These are phyloP conservation scores for Upupa epops DNA, from an alignment of 2,113 vertebrate genomes.

Conservation along the genomic window DNA sequence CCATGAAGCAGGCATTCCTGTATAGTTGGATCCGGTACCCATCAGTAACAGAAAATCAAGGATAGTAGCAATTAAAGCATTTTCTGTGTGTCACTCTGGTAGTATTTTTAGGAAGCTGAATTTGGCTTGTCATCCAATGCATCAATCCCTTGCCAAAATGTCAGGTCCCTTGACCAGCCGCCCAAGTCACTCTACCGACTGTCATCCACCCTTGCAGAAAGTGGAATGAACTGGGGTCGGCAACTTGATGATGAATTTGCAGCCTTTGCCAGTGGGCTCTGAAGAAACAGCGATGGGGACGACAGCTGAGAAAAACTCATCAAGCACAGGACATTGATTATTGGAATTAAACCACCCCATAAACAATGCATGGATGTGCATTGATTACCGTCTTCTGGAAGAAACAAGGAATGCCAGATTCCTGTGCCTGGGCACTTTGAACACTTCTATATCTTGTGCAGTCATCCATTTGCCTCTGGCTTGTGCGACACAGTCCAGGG, in stretches of 20 bases:
- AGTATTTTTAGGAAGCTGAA: slow-evolving; percentile 64
- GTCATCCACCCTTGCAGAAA: slow-evolving; percentile 1
- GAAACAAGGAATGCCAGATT: neutral
- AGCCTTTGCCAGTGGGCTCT: slow-evolving; percentile 42
- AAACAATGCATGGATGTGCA: slow-evolving; percentile 63
- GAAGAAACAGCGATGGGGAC: slow-evolving; percentile 61
- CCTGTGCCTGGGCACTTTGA: neutral
- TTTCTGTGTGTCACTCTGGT: slow-evolving; percentile 15
- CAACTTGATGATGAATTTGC: slow-evolving; percentile 26
- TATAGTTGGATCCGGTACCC: neutral
- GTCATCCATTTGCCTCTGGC: neutral
- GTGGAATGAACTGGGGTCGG: neutral
- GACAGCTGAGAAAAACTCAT: slow-evolving; percentile 70
- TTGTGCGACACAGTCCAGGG: neutral
- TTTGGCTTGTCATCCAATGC: slow-evolving; percentile 13
- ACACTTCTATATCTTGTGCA: neutral
- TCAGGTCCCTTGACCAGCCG: slow-evolving; percentile 1
- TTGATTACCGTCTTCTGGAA: slow-evolving; percentile 43
- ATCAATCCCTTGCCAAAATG: slow-evolving; percentile 8
- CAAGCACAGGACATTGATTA: slow-evolving; percentile 67
- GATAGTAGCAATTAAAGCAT: neutral
- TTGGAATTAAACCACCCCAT: slow-evolving; percentile 65
- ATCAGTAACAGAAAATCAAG: neutral
- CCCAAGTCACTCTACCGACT: slow-evolving; percentile 28
- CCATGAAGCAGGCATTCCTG: neutral